Conservation (phyloP, 2,113 vertebrate genomes). For the Phrynocephalus versicolor region DNA sequence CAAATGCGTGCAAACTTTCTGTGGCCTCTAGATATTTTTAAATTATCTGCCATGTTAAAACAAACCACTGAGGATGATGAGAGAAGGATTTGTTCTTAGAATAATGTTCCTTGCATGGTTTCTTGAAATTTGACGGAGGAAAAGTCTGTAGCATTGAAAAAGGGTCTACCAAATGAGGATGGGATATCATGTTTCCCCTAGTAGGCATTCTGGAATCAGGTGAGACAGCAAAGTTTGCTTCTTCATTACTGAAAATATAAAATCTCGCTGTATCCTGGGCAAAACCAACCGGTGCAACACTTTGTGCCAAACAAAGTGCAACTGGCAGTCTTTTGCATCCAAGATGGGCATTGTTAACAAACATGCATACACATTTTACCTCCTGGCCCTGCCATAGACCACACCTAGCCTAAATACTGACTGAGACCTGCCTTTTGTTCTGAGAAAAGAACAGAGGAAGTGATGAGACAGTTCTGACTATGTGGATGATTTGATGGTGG, state of each 20-base stretch:
- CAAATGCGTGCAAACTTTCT: not conserved
- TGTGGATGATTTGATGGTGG: too few relatives aligned
- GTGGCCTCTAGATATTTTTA: not conserved
- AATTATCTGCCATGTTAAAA: not conserved
- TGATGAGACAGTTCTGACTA: too few relatives aligned
- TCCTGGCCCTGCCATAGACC: too few relatives aligned
- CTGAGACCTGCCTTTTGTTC: too few relatives aligned
- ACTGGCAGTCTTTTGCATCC: not conserved
- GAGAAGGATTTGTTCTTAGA: not conserved
- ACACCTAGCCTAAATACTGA: too few relatives aligned
- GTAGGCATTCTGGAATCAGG: too few relatives aligned
- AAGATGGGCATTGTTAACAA: not conserved
- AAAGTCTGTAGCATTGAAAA: too few relatives aligned
- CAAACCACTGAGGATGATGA: not conserved
- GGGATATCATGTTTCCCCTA: not conserved
- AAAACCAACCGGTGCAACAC: not conserved
- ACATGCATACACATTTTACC: too few relatives aligned
- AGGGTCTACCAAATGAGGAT: not conserved
- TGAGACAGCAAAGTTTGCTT: not conserved
- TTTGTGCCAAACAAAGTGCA: not conserved
- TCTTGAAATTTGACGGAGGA: not conserved
- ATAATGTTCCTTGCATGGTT: not conserved
- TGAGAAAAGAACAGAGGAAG: too few relatives aligned
- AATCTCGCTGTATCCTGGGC: not conserved
- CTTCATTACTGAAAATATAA: not conserved